Conservation (phyloP, 2,888 invertebrate genomes). For the Coecobrya sp. region DNA sequence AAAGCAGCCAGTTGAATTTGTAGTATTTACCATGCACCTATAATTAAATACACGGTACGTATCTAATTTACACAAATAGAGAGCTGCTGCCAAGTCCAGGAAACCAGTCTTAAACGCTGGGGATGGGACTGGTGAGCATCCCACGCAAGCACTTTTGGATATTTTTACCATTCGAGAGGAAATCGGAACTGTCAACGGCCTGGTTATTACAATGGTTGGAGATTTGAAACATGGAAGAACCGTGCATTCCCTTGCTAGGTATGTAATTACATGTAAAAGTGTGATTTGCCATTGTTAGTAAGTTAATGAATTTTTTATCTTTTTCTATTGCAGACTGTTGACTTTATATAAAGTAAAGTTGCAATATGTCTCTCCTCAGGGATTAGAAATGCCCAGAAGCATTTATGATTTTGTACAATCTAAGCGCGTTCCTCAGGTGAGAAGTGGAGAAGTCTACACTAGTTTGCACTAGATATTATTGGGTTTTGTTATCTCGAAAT, state of each 20-base stretch:
- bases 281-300: too few species aligned
- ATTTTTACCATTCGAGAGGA: conserved; percentile 99
- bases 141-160: conserved; percentile 98
- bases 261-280: too few species aligned
- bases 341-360: conserved; percentile 98
- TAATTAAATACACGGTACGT: too few species aligned
- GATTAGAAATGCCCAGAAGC: conserved; percentile 93
- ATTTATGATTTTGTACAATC: conserved; percentile 93
- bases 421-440: conserved; percentile 92
- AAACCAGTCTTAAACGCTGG: conserved; percentile 99
- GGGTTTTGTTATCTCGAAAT: too few species aligned
- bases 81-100: conserved; percentile 93
- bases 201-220: conserved; percentile 99
- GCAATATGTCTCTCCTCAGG: conserved; percentile 95
- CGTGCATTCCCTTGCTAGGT: conserved; percentile 98
- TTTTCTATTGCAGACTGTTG: conserved; percentile 90
- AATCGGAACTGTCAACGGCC: conserved; percentile 98
- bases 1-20: conserved; percentile 12
- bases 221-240: conserved; percentile 99
- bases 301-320: too few species aligned
- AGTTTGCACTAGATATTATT: too few species aligned
- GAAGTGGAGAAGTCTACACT: too few species aligned
- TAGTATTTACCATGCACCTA: conserved; percentile 8
- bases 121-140: conserved; percentile 98
- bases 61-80: too few species aligned